These are phyloP conservation scores for Manduca sexta DNA, from an alignment of 1,140 invertebrate species.

Conservation along the genomic window DNA sequence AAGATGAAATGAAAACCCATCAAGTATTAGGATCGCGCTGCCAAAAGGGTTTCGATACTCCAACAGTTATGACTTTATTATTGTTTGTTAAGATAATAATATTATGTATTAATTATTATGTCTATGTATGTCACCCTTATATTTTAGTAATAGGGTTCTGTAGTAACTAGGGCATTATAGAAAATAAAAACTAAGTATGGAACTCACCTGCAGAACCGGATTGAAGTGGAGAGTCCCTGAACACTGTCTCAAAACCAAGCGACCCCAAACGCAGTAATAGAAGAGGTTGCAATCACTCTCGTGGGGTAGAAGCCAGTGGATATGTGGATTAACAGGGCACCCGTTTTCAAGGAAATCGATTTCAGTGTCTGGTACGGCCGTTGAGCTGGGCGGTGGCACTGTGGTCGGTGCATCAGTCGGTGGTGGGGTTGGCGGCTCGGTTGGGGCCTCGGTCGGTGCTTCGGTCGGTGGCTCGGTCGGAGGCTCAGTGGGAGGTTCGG, in stretches of 20 bases:
- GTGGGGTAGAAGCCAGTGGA: slow-evolving; percentile 65
- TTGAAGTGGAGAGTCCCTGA: slow-evolving; percentile 75
- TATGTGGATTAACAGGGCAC: slow-evolving; percentile 40
- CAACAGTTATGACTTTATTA: too few species aligned
- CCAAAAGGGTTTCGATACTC: too few species aligned
- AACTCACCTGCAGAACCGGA: slow-evolving; percentile 41
- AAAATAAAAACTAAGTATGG: too few species aligned
- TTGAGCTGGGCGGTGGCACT: slow-evolving; percentile 8
- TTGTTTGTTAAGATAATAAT: too few species aligned
- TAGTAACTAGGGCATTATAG: too few species aligned
- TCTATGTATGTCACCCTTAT: too few species aligned
- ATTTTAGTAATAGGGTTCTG: too few species aligned
- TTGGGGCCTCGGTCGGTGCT: slow-evolving; percentile 6
- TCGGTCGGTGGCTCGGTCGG: slow-evolving; percentile 6
- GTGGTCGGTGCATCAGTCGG: background rate
- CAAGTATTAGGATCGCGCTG: too few species aligned
- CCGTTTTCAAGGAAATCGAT: slow-evolving; percentile 39
- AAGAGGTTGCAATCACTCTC: slow-evolving; percentile 74
- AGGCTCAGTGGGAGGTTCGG: slow-evolving; percentile 8
- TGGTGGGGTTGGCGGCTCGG: background rate
- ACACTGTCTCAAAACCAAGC: slow-evolving; percentile 64
- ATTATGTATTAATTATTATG: too few species aligned
- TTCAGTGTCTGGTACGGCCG: slow-evolving; percentile 4
- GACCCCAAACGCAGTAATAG: slow-evolving; percentile 74
- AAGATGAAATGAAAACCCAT: too few species aligned